A percentile compares a stretch with the other conserved stretches of the same genome.
phyloP scores from a whole-genome alignment of 2,113 vertebrate species.

The Crotophaga sulcirostris region DNA sequence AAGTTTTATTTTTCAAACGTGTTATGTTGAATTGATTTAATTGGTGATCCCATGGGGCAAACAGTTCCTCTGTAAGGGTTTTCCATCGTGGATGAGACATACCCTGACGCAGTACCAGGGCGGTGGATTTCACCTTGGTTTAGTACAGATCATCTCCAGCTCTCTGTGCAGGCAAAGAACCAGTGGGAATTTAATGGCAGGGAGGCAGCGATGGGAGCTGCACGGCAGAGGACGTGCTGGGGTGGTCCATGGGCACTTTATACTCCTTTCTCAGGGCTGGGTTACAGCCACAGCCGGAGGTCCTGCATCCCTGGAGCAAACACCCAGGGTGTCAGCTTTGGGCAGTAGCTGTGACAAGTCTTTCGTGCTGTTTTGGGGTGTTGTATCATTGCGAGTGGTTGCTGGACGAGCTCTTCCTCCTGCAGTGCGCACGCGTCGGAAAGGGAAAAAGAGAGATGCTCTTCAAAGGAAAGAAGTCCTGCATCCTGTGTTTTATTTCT shows the following conservation, averaged over 20 bases:
- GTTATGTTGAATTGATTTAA: constrained; percentile 10
- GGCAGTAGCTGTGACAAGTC: background rate
- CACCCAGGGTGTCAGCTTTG: background rate
- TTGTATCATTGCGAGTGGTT: background rate
- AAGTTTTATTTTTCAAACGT: constrained; percentile 58
- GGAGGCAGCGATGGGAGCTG: too few relatives aligned
- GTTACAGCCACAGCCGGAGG: background rate
- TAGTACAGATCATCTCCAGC: background rate
- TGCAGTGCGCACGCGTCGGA: rapidly evolving
- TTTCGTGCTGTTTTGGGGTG: background rate
- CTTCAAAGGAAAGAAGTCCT: background rate
- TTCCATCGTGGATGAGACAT: background rate
- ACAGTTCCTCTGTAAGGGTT: background rate
- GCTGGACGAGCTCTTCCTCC: background rate
- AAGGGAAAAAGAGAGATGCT: background rate
- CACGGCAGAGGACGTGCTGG: rapidly evolving
- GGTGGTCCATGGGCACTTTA: constrained; percentile 17
- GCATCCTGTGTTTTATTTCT: background rate
- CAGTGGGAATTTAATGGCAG: background rate
- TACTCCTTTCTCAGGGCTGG: constrained; percentile 20
- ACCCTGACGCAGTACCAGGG: background rate
- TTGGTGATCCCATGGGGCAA: background rate
- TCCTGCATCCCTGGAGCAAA: background rate
- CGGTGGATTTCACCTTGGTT: background rate
- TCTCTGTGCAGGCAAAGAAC: background rate